Conservation (phyloP, 2,113 vertebrate species). For the Thalassarche chlororhynchos region DNA sequence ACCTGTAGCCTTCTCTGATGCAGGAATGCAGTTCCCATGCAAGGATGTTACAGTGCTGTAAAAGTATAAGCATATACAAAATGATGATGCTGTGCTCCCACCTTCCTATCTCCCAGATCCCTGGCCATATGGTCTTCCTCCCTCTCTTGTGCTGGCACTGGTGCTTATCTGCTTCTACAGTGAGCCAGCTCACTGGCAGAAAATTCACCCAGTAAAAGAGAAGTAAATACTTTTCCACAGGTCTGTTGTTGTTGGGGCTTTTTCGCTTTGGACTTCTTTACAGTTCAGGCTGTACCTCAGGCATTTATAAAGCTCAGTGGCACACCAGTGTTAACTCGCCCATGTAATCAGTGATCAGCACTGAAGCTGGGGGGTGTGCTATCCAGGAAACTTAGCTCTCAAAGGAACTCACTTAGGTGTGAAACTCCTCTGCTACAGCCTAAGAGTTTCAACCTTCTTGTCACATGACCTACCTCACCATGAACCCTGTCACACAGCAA, state of each 20-base stretch:
- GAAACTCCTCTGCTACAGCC: neutral
- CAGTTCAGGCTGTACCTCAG: neutral
- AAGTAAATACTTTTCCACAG: neutral
- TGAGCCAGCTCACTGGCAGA: neutral
- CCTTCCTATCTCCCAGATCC: neutral
- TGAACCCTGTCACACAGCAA: neutral
- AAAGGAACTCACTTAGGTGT: neutral
- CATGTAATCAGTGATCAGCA: neutral
- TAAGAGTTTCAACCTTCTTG: neutral
- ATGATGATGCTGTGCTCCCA: neutral
- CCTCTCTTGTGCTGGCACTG: neutral
- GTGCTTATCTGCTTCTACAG: neutral
- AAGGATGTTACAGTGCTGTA: neutral
- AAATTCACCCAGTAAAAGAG: neutral
- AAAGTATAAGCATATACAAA: neutral
- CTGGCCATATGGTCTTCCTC: constrained; percentile 29
- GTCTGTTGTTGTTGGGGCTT: neutral
- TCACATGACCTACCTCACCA: neutral
- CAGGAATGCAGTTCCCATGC: neutral
- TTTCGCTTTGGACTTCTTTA: neutral
- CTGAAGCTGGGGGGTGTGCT: neutral
- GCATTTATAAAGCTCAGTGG: neutral
- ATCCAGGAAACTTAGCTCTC: neutral
- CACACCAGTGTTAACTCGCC: neutral
- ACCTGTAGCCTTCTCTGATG: neutral